Conservation (phyloP, 2,797 vertebrate species). For the Allobates femoralis region DNA sequence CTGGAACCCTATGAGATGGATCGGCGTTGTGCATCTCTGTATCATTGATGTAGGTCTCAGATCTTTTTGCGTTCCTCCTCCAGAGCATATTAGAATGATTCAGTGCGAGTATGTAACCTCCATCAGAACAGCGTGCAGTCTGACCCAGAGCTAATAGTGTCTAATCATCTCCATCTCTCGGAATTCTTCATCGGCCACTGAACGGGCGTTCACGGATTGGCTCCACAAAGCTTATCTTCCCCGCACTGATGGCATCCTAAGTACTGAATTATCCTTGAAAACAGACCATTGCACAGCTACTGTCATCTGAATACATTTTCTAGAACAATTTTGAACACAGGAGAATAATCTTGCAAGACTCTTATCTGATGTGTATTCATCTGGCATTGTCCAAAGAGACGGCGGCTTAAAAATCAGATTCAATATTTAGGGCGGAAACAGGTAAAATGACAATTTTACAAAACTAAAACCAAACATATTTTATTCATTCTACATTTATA, state of each 20-base stretch:
- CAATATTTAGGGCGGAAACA: background rate
- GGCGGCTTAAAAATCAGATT: background rate
- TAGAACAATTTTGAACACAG: background rate
- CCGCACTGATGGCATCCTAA: background rate
- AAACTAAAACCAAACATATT: too few relatives aligned
- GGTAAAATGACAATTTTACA: too few relatives aligned
- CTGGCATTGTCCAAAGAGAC: background rate
- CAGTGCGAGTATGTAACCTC: conserved; percentile 4
- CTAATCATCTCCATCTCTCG: conserved; percentile 37
- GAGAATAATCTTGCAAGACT: background rate
- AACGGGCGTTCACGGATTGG: background rate
- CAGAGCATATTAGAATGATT: conserved; percentile 22
- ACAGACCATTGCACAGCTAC: background rate
- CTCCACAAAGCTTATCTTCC: background rate
- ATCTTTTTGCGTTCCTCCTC: background rate
- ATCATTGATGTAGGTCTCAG: background rate
- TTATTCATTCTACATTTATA: too few relatives aligned
- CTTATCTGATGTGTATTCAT: background rate
- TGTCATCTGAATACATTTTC: background rate
- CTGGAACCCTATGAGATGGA: background rate
- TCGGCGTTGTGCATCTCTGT: background rate
- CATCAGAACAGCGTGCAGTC: conserved; percentile 7
- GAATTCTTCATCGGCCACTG: conserved; percentile 12
- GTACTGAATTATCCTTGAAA: background rate
- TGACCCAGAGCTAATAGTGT: conserved; percentile 36